Evolutionary conservation across 92 coral and sea anemone species (phyloP).

Genomic region (Phenganax marumi): DNA sequence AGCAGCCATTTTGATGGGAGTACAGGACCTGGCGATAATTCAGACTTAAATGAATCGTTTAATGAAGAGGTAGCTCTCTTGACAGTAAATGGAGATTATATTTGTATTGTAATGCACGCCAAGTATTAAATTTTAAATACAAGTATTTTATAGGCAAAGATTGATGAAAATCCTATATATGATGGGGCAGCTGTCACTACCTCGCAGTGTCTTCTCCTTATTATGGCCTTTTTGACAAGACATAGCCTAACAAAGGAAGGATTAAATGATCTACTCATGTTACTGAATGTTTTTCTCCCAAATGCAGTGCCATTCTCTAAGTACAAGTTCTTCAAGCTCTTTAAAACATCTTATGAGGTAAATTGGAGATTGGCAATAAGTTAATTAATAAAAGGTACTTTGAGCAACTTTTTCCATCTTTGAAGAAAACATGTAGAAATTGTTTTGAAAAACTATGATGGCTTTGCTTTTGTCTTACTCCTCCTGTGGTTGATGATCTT

Average conservation of each 20-base stretch:
- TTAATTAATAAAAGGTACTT: background rate
- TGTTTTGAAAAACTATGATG: background rate
- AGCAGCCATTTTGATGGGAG: too few relatives aligned
- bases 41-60: too few relatives aligned
- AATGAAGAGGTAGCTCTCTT: background rate
- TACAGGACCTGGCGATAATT: too few relatives aligned
- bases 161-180: background rate
- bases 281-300: slow-evolving; percentile 1
- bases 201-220: slow-evolving; percentile 1
- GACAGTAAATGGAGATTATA: background rate
- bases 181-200: slow-evolving; percentile 1
- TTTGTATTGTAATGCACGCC: background rate
- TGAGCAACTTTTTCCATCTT: too few relatives aligned
- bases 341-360: background rate
- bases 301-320: background rate
- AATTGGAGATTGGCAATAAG: background rate
- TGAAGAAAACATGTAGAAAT: too few relatives aligned
- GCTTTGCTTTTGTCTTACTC: background rate
- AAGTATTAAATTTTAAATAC: background rate
- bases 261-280: background rate
- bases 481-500: background rate
- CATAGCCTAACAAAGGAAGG: background rate
- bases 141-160: background rate
- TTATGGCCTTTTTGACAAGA: background rate
- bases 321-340: slow-evolving; percentile 10